Conservation (phyloP, 2,113 vertebrate genomes). For the Thunnus thynnus region DNA sequence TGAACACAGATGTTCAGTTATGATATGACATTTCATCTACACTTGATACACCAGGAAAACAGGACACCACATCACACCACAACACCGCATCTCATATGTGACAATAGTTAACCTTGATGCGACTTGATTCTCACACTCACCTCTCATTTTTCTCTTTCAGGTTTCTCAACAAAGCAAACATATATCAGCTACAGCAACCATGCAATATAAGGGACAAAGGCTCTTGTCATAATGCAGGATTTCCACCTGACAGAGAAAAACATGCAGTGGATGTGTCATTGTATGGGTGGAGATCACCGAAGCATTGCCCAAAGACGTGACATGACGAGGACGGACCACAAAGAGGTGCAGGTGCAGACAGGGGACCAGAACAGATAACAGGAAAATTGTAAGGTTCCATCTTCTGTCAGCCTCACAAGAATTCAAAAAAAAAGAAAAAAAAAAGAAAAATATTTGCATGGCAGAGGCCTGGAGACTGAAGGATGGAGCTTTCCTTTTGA, state of each 20-base stretch:
- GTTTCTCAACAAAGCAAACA: slow-evolving; percentile 94
- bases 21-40: slow-evolving; percentile 17
- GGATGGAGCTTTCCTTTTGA: slow-evolving; percentile 63
- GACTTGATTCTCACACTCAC: slow-evolving; percentile 53
- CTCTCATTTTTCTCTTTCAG: slow-evolving; percentile 82
- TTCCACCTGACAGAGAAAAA: slow-evolving; percentile 33
- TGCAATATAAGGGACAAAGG: slow-evolving; percentile 88
- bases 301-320: slow-evolving; percentile 55
- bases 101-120: slow-evolving; percentile 4
- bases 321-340: slow-evolving; percentile 27
- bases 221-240: slow-evolving; percentile 58
- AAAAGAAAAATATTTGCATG: slow-evolving; percentile 71
- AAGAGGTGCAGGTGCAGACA: slow-evolving; percentile 45
- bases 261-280: slow-evolving; percentile 38
- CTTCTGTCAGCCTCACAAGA: slow-evolving; percentile 64
- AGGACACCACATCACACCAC: not conserved
- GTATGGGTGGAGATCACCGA: slow-evolving; percentile 45
- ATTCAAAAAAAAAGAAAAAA: slow-evolving; percentile 20
- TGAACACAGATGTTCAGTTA: not conserved
- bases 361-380: slow-evolving; percentile 54
- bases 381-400: slow-evolving; percentile 63
- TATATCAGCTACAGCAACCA: slow-evolving; percentile 99
- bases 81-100: not conserved
- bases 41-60: slow-evolving; percentile 2
- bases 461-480: slow-evolving; percentile 61